A percentile compares a stretch with the other conserved stretches of the same genome.
Conservation (phyloP, 1,140 invertebrate species). For the Zaprionus tsacasi region DNA sequence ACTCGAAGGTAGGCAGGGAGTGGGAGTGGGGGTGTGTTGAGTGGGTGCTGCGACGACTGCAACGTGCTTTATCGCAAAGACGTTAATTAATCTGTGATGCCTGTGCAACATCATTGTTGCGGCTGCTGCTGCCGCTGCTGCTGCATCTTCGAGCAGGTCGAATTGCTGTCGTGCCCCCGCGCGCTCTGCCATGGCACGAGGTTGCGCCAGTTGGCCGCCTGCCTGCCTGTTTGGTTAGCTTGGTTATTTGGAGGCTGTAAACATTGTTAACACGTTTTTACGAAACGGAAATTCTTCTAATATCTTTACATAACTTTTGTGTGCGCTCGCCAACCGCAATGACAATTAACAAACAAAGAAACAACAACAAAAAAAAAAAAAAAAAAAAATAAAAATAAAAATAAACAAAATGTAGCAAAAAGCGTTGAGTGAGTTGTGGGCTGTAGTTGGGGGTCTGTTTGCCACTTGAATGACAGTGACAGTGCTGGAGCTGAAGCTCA, state of each 20-base stretch:
- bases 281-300: conserved; percentile 59
- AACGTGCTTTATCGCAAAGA: conserved; percentile 76
- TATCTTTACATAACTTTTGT: conserved; percentile 62
- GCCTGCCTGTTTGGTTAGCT: background rate
- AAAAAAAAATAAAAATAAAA: no score
- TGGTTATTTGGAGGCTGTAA: conserved; percentile 33
- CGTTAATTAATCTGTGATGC: conserved; percentile 76
- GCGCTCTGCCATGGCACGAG: conserved; percentile 5
- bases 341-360: conserved; percentile 49
- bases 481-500: background rate
- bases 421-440: conserved; percentile 37
- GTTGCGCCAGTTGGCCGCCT: background rate
- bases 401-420: conserved; percentile 17
- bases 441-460: conserved; percentile 4
- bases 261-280: conserved; percentile 63
- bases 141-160: conserved; percentile 61
- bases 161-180: conserved; percentile 14
- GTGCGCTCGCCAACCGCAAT: conserved; percentile 31
- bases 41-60: background rate
- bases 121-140: conserved; percentile 44
- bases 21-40: background rate
- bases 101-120: conserved; percentile 56
- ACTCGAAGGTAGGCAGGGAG: no score
- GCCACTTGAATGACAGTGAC: conserved; percentile 12
- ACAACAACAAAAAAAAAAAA: background rate